Evolutionary conservation across 2,113 vertebrate species (phyloP), one percentile per base, ranked within the genome.

Genomic region (Nyctereutes procyonoides): DNA sequence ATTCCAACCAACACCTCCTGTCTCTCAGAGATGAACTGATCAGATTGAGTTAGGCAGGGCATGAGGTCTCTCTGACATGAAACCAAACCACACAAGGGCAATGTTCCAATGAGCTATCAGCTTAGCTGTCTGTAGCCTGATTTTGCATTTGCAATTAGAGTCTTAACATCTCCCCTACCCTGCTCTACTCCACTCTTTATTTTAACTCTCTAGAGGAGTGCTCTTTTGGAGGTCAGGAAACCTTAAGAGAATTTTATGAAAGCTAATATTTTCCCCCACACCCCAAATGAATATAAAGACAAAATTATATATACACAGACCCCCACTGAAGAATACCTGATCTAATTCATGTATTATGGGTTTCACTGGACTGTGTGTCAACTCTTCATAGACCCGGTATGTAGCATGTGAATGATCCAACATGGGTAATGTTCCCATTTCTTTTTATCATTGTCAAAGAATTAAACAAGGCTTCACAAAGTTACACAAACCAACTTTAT

Each of bases 191-290:
- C 56, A 88, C 32, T 22, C 77, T 71, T 85, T 88, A 76, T 88
- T 84, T 86, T 73, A 76, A 24, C 43, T 92, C 32, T 81, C 26
- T 19, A 80, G 60, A 76, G n/a, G 3, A 24, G 9, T 43, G 16
- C 8, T 63, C 8, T 88, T 71, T 82, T 13, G 20, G 67, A 97
- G 24, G 24, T 32, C 62, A 95, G 69, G 24, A 65, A 56, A 43
- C 20, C 22, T 60, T 19, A 84, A 56, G 20, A 94, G 53, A 88
- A 86, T 77, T 13, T 67, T 56, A 65, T 88, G 87, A 97, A 80
- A 88, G 38, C n/a, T 63, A 28, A 95, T 60, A 17, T 63, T 79
- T 16, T 69, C 58, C 38, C 26, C 48, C 14, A 89, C 0, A 60
- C 67, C 43, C 80, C 76, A 80, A 77, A 92, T n/a, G 2, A 65